Evolutionary conservation across 2,113 vertebrate species (phyloP).

Genomic region (Scalopus aquaticus): DNA sequence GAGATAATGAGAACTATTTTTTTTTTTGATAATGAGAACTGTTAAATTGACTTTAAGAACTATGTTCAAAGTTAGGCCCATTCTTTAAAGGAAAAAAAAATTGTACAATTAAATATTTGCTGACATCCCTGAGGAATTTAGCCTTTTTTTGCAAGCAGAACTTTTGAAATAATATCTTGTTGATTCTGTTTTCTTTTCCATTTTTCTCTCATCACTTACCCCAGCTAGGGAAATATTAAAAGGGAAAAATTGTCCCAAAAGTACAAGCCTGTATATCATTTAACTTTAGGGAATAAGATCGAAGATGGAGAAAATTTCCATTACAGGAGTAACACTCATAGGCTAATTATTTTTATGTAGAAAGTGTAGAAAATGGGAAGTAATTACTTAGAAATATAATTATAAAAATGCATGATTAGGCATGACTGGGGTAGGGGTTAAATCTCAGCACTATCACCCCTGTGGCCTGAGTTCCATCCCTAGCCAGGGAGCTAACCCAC

Average conservation of each 20-base stretch:
- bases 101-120: neutral
- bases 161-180: conserved; percentile 5
- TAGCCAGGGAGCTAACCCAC: no score
- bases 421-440: no score
- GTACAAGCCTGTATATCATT: neutral
- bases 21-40: neutral
- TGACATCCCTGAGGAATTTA: conserved; percentile 26
- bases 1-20: no score
- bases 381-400: conserved; percentile 27
- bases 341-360: neutral
- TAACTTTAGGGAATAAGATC: neutral
- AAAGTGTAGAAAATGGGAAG: conserved; percentile 16
- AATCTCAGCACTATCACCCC: no score
- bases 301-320: neutral
- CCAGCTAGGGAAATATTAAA: no score
- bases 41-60: neutral
- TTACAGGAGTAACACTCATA: neutral
- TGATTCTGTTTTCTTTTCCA: conserved; percentile 15
- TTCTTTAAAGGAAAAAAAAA: neutral
- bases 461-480: no score
- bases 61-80: neutral
- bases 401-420: neutral
- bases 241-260: neutral
- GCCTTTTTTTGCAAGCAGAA: conserved; percentile 26
- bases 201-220: neutral